Evolutionary conservation across 2,797 vertebrate species (phyloP).

Genomic region (Acipenser transmontanus): DNA sequence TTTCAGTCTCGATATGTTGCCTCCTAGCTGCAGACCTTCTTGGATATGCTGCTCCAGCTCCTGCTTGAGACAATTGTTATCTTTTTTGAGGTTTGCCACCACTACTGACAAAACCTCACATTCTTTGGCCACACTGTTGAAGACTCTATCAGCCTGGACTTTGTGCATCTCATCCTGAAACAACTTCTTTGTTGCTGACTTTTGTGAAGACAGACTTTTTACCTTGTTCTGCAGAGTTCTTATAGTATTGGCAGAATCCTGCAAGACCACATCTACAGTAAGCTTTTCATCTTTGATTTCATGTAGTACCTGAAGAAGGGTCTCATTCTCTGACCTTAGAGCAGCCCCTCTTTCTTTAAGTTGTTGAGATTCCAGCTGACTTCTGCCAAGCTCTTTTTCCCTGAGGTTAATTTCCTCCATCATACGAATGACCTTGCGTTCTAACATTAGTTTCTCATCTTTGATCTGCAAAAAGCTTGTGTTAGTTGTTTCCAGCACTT

Average conservation of each 20-base stretch:
- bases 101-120: conserved; percentile 34
- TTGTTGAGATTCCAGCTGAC: conserved; percentile 28
- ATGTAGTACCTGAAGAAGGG: conserved; percentile 30
- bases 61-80: conserved; percentile 47
- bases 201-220: not conserved
- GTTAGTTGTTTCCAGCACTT: no score
- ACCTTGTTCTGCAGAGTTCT: conserved; percentile 35
- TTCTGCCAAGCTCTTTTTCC: conserved; percentile 33
- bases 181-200: not conserved
- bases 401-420: conserved; percentile 7
- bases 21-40: conserved; percentile 33
- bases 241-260: conserved; percentile 26
- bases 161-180: conserved; percentile 32
- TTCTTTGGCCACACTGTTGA: conserved; percentile 36
- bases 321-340: conserved; percentile 27
- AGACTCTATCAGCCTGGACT: conserved; percentile 22
- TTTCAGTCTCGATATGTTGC: conserved; percentile 28
- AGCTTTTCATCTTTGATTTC: conserved; percentile 35
- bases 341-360: conserved; percentile 30
- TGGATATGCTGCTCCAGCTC: conserved; percentile 40
- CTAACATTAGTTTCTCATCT: no score
- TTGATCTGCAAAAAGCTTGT: no score
- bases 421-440: no score
- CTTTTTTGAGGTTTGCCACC: conserved; percentile 34
- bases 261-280: conserved; percentile 29